Base-by-base conservation (phyloP, 2,113 vertebrate species). In the Genyomyrus donnyi region DNA sequence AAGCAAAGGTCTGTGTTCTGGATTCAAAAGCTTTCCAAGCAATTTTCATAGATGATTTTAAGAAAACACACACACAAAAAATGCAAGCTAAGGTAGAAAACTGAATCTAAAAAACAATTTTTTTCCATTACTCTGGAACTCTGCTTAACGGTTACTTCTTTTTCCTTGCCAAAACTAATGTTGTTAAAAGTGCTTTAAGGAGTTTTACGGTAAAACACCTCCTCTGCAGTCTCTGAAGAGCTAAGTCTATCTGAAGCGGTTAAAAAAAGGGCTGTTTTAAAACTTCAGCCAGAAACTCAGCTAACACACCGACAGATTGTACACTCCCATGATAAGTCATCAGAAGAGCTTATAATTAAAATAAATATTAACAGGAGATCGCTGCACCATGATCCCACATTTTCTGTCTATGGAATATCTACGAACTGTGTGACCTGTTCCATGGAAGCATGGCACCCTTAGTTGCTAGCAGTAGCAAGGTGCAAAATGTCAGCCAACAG, bases 111-210 rank as follows among this genome's bases (percentile, higher is more conserved):
- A 80, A 80, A 80, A 39, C 74, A 80, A 7, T 80, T 80, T 80
- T 80, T 70, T 42, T 80, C 74, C 74, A 80, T 80, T 80, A 42
- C 74, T 42, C 35, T 80, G 74, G 74, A 80, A 42, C 74, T 42
- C 74, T 31, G 62, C 8, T 74, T 77, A 15, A 35, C 31, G 13
- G 35, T 17, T 80, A 42, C 74, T 77, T 77, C 31, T 42, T 80
- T 13, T 42, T 42, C 11, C 74, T 80, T 80, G 74, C 74, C 74
- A 80, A 80, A 80, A 42, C 74, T 80, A 80, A 80, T 80, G 74
- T 80, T 80, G 74, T 80, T 80, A 6, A 80, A 80, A 80, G 74
- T 80, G 74, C 74, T 42, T 80, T 80, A 80, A 80, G 74, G 74
- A 80, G 74, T 35, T 80, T 80, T 80, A 80, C 74, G 15, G 74